phyloP scores from a whole-genome alignment of 1,140 invertebrate genomes.

The Teleopsis dalmanni region DNA sequence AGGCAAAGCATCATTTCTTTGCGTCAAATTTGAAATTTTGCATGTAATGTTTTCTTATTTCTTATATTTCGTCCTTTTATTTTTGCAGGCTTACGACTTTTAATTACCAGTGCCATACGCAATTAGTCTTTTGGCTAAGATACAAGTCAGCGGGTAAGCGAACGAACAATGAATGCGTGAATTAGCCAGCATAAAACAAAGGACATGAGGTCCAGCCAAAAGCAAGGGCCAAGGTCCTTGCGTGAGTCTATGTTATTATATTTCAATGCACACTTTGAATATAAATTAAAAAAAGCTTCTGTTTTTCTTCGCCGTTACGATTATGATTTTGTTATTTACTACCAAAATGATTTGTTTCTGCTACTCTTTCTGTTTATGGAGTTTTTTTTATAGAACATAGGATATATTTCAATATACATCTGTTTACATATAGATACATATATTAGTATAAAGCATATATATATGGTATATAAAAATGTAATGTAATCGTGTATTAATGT shows the following conservation, averaged over 20 bases:
- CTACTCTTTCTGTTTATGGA: too few species aligned
- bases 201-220: background rate
- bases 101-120: slow-evolving; percentile 31
- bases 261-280: slow-evolving; percentile 22
- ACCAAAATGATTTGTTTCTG: too few species aligned
- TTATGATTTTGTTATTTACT: too few species aligned
- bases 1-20: background rate
- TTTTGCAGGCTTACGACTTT: slow-evolving; percentile 39
- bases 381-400: too few species aligned
- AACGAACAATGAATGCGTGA: background rate
- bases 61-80: slow-evolving; percentile 18
- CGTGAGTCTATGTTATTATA: slow-evolving; percentile 31
- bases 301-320: background rate
- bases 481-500: too few species aligned
- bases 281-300: too few species aligned
- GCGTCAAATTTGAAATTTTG: background rate
- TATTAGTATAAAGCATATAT: too few species aligned
- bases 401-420: too few species aligned
- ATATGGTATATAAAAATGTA: too few species aligned
- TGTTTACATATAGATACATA: too few species aligned
- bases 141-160: background rate
- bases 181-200: background rate
- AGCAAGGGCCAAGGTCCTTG: slow-evolving; percentile 16
- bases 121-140: slow-evolving; percentile 20
- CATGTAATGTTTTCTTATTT: background rate